Evolutionary conservation across 2,888 invertebrate genomes (phyloP).

Genomic region (Cheilosia impressa): DNA sequence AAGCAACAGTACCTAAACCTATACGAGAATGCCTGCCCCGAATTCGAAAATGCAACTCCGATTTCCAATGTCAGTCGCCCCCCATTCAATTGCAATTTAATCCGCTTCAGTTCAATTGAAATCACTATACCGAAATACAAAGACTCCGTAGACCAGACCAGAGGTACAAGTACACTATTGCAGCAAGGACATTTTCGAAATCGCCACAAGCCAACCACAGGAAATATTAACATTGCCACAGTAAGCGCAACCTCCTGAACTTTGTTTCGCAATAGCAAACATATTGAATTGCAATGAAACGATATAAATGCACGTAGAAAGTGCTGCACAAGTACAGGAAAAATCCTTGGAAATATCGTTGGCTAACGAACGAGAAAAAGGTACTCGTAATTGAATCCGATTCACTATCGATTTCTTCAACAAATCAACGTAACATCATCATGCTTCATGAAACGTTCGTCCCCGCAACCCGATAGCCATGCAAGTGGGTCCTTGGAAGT

Average conservation of each 20-base stretch:
- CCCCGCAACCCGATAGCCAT: too few relatives aligned
- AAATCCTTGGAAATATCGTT: not conserved
- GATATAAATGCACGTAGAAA: not conserved
- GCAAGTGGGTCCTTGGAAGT: too few relatives aligned
- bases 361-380: not conserved
- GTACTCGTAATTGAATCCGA: conserved; percentile 10
- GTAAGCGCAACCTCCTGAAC: not conserved
- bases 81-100: too few relatives aligned
- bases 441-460: not conserved
- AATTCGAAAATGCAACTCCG: too few relatives aligned
- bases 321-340: not conserved
- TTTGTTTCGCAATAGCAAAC: conserved; percentile 1
- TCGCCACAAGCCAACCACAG: not conserved
- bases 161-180: too few relatives aligned
- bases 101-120: too few relatives aligned
- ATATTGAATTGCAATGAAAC: conserved; percentile 14
- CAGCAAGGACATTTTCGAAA: too few relatives aligned
- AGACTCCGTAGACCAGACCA: too few relatives aligned
- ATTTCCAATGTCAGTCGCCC: too few relatives aligned
- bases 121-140: too few relatives aligned
- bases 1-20: too few relatives aligned
- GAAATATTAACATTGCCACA: not conserved
- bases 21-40: too few relatives aligned
- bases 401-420: conserved; percentile 11
- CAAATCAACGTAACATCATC: conserved; percentile 12